phyloP scores from a whole-genome alignment of 2,888 invertebrate species.

The Limnephilus rhombicus region DNA sequence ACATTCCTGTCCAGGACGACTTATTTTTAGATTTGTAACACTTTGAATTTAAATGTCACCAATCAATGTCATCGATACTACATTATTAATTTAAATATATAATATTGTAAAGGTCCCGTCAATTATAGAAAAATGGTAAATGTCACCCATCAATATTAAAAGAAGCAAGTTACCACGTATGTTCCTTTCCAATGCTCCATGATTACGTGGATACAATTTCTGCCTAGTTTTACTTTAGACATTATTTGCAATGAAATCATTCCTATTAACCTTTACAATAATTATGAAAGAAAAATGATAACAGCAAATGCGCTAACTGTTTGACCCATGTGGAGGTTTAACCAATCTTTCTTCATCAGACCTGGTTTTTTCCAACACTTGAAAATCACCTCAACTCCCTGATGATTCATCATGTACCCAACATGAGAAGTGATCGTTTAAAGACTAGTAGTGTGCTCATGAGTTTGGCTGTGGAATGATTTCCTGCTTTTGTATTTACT shows the following conservation, averaged over 20 bases:
- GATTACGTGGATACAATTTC: too few species aligned
- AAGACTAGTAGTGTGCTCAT: neutral
- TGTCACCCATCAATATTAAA: too few species aligned
- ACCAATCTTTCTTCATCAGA: neutral
- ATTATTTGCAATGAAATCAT: neutral
- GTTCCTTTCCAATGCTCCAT: too few species aligned
- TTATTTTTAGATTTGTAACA: too few species aligned
- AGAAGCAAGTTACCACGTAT: too few species aligned
- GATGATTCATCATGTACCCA: neutral
- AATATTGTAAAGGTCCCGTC: too few species aligned
- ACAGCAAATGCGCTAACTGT: neutral
- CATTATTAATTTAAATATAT: too few species aligned
- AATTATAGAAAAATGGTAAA: too few species aligned
- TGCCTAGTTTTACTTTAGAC: neutral
- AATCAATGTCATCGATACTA: too few species aligned
- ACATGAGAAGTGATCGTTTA: neutral
- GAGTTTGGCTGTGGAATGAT: neutral
- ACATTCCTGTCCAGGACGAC: too few species aligned
- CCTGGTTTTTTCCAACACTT: neutral
- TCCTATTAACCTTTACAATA: neutral
- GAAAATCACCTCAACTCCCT: neutral
- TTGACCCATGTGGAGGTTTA: neutral
- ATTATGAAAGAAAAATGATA: neutral
- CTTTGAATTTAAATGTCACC: too few species aligned
- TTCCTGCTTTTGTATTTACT: neutral